These are phyloP conservation scores for Gastrophysa polygoni DNA, from an alignment of 2,888 invertebrate genomes.

Conservation along the genomic window DNA sequence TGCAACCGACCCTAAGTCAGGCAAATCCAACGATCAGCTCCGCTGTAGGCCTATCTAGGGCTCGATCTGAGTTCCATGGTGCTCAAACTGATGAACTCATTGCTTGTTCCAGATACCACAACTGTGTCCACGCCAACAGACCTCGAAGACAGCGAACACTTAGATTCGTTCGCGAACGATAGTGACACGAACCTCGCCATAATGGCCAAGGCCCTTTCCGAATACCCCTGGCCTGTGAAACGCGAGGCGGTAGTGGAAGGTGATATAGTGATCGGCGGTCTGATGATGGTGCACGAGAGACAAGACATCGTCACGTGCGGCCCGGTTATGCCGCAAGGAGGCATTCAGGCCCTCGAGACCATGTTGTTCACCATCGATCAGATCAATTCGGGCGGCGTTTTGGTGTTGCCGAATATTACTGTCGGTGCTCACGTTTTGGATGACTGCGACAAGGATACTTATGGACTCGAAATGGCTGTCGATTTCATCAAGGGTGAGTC, in stretches of 20 bases:
- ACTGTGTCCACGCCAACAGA: too few species aligned
- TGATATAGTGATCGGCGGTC: constrained; percentile 84
- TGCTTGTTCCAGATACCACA: too few species aligned
- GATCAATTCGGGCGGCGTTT: constrained; percentile 67
- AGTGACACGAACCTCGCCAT: background rate
- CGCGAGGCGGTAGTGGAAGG: constrained; percentile 87
- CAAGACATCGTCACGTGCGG: constrained; percentile 89
- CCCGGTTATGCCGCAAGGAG: constrained; percentile 93
- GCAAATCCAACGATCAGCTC: too few species aligned
- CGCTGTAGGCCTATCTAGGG: too few species aligned
- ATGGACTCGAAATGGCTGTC: constrained; percentile 93
- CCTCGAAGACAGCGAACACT: too few species aligned
- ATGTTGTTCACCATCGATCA: constrained; percentile 91
- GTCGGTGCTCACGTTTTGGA: constrained; percentile 90
- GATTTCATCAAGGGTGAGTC: constrained; percentile 93
- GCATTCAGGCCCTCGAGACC: constrained; percentile 85
- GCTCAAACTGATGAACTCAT: too few species aligned
- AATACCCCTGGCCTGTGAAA: constrained; percentile 77
- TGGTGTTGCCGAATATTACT: constrained; percentile 78
- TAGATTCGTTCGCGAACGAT: background rate
- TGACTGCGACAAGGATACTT: constrained; percentile 95
- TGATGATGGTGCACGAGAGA: constrained; percentile 95
- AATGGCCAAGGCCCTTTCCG: constrained; percentile 23
- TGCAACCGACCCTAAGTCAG: too few species aligned
- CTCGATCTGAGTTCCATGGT: too few species aligned